Base-by-base conservation (phyloP, 2,888 invertebrate species). In the Hemicrepidius hirtus region DNA sequence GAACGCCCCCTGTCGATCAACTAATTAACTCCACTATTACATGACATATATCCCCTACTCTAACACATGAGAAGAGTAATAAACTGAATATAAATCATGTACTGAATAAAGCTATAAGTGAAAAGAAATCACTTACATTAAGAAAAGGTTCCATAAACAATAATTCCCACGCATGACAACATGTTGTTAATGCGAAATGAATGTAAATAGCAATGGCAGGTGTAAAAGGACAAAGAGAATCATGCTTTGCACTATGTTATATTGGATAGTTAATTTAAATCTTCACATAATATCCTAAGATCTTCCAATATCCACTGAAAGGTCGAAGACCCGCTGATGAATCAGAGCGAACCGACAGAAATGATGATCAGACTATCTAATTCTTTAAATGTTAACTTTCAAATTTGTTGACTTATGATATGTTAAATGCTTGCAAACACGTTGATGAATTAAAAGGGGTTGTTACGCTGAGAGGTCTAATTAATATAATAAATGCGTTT, bases 101-200 rank as follows among this genome's bases (percentile, higher is more conserved):
- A 28, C n/a, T 50, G 50, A 50, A 50, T 50, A 20, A 50, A 50
- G 50, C 24, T 28, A 24, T 59, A 59, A 44, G 57, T 44, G 62
- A 62, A 44, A 37, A 60, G 50, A 65, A 59, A 72, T 72, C 71
- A 65, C 75, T 68, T 24, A 5, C 3, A 2, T 24, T 73, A 69
- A 67, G 67, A 67, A 71, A 74, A 67, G 60, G 40, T 53, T 73
- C 20, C 72, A 72, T 57, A 37, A 63, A 77, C 76, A 77, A 78
- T 79, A 79, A 78, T 74, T 73, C 75, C 78, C 80, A 81, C 80
- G 80, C 80, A 81, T 79, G 80, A 64, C 78, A 76, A 81, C 78
- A 79, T 79, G 80, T 80, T 79, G 79, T 80, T 80, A 80, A 82
- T 80, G 80, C 77, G 75, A 81, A 80, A 80, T 80, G 77, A 35